Evolutionary conservation across 2,888 invertebrate genomes (phyloP).

Genomic region (Lasioglossum calceatum): DNA sequence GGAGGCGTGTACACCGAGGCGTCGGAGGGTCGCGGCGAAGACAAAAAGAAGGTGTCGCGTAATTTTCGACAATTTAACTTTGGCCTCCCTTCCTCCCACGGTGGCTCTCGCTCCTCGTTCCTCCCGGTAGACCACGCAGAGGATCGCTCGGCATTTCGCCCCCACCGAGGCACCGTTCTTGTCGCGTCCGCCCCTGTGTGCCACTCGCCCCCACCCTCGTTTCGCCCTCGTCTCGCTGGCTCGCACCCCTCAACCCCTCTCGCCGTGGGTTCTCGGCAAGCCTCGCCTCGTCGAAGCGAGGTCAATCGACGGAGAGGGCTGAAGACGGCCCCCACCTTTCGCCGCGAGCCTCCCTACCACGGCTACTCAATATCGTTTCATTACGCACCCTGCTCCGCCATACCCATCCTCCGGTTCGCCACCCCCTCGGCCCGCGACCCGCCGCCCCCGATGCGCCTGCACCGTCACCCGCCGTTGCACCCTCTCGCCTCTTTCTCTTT

Average conservation of each 20-base stretch:
- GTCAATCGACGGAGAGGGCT: constrained; percentile 82
- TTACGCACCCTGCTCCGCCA: constrained; percentile 80
- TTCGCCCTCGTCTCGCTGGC: constrained; percentile 44
- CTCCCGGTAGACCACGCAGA: constrained; percentile 56
- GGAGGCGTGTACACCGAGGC: constrained; percentile 50
- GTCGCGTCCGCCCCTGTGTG: constrained; percentile 66
- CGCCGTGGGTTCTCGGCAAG: constrained; percentile 60
- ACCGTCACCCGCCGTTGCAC: constrained; percentile 52
- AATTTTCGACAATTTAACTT: constrained; percentile 83
- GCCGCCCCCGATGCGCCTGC: constrained; percentile 58
- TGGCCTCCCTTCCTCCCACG: constrained; percentile 55
- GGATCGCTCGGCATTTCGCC: constrained; percentile 60
- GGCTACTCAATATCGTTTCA: constrained; percentile 83
- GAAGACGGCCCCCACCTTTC: constrained; percentile 76
- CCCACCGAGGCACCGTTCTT: constrained; percentile 57
- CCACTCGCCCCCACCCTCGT: constrained; percentile 40
- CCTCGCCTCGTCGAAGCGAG: constrained; percentile 80
- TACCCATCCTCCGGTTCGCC: constrained; percentile 48
- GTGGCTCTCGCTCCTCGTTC: neutral
- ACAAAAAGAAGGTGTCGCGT: constrained; percentile 71
- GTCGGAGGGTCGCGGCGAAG: constrained; percentile 34
- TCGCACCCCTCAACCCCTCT: constrained; percentile 24
- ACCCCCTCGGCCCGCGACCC: constrained; percentile 48
- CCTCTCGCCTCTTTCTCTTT: constrained; percentile 43
- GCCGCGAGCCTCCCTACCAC: constrained; percentile 70